Evolutionary conservation across 2,888 invertebrate genomes (phyloP), one percentile per base, ranked within the genome.

Genomic region (Dione vanillae): DNA sequence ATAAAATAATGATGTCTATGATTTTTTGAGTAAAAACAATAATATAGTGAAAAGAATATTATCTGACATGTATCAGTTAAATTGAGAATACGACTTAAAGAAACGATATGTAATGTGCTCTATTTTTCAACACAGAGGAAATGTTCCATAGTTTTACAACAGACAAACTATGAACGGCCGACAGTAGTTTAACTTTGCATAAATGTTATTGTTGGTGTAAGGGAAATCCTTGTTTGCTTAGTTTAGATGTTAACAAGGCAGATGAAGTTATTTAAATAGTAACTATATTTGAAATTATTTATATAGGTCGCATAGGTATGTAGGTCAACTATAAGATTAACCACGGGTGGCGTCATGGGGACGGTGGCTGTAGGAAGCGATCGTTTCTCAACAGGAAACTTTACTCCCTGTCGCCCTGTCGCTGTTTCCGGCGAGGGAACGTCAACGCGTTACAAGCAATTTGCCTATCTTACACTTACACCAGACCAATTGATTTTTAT

Each of bases 361-460:
- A 65, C 58, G 65, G 61, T 66, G 51, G 27, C 51, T 65, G 61
- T 61, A 67, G 71, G 69, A 65, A 71, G 61, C 66, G 72, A 75
- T 74, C 67, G 74, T 66, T 74, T 65, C 71, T 59, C 52, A 78
- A 47, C 61, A 68, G 67, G 70, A 72, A 84, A 80, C 80, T 79
- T 81, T 80, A 76, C 77, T 72, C 73, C 74, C 78, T 76, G 78
- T 77, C 80, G 77, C 80, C 82, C 81, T 82, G 67, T 67, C 64
- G 35, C 65, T 47, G 49, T 27, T 82, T 80, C 80, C 80, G 78
- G 75, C 72, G 75, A 78, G 72, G 77, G 74, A 75, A 59, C 59
- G 71, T 69, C 66, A 47, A 35, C 61, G 54, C 78, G 76, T 78
- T 78, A 81, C 81, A 80, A 82, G 78, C 82, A 82, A 84, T 81